phyloP scores from a whole-genome alignment of 2,797 vertebrate genomes.

The Semaprochilodus insignis region DNA sequence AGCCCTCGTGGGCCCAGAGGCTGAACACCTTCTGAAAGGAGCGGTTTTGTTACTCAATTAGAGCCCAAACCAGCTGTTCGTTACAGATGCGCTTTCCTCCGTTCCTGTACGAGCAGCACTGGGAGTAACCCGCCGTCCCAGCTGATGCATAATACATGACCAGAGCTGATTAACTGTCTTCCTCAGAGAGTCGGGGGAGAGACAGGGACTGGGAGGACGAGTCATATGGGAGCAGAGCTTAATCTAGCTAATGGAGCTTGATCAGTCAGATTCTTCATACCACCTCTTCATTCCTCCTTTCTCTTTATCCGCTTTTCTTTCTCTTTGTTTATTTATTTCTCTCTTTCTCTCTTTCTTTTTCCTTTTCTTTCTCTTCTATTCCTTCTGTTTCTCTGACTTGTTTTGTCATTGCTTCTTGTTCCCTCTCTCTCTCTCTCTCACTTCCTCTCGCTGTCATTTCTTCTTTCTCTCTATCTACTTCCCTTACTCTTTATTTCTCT shows the following conservation, averaged over 20 bases:
- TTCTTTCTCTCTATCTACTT: neutral
- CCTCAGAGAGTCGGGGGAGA: neutral
- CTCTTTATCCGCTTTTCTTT: too few species aligned
- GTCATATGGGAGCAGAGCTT: neutral
- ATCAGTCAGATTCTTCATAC: neutral
- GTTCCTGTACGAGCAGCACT: conserved; percentile 36
- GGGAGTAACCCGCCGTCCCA: conserved; percentile 38
- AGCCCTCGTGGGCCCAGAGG: too few species aligned
- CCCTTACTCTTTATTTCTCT: neutral
- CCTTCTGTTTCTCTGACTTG: too few species aligned
- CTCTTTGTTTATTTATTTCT: too few species aligned
- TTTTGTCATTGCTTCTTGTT: too few species aligned
- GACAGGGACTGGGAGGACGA: neutral
- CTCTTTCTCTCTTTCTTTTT: too few species aligned
- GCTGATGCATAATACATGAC: conserved; percentile 30
- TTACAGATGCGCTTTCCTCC: conserved; percentile 39
- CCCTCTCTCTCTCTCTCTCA: too few species aligned
- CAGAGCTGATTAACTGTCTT: conserved; percentile 27
- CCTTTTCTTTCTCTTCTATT: too few species aligned
- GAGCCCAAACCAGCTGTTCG: conserved; percentile 44
- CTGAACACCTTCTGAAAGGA: conserved; percentile 6
- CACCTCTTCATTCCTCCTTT: neutral
- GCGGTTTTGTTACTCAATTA: conserved; percentile 22
- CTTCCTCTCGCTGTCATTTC: too few species aligned
- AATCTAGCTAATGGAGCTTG: neutral